Percentiles rank a stretch among this genome's conserved stretches.
phyloP scores from a whole-genome alignment of 2,888 invertebrate genomes.

The Lingula anatina region DNA sequence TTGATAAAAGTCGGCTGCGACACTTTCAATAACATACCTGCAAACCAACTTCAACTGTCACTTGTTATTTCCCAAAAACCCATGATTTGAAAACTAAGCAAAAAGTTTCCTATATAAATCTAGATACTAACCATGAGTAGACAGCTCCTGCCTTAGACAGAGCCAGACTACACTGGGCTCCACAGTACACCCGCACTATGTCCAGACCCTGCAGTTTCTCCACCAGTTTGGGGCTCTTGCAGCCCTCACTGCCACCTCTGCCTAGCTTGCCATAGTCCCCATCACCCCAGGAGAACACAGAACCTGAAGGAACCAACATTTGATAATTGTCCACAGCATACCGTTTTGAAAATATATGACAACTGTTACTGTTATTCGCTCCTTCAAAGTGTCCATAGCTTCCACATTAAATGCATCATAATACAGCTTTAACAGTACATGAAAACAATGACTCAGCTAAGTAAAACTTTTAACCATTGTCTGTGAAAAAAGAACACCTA shows the following conservation, averaged over 20 bases:
- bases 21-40: too few relatives aligned
- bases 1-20: too few relatives aligned
- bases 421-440: too few relatives aligned
- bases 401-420: too few relatives aligned
- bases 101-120: not conserved
- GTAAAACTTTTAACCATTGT: slow-evolving; percentile 34
- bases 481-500: too few relatives aligned
- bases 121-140: slow-evolving; percentile 67
- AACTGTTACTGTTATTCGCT: too few relatives aligned
- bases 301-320: too few relatives aligned
- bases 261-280: slow-evolving; percentile 92
- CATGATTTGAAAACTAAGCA: not conserved
- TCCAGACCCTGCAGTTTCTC: slow-evolving; percentile 71
- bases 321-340: too few relatives aligned
- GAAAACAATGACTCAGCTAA: too few relatives aligned
- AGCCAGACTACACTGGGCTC: slow-evolving; percentile 79
- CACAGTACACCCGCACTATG: slow-evolving; percentile 71
- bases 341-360: too few relatives aligned
- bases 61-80: too few relatives aligned
- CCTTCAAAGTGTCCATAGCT: not conserved
- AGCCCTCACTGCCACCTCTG: slow-evolving; percentile 87
- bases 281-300: slow-evolving; percentile 96
- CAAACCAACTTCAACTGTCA: too few relatives aligned
- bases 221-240: slow-evolving; percentile 84
- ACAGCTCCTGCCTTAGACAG: slow-evolving; percentile 68